A percentile compares a stretch with the other conserved stretches of the same genome.
phyloP scores from a whole-genome alignment of 2,797 vertebrate genomes.

The Pelochelys cantorii region DNA sequence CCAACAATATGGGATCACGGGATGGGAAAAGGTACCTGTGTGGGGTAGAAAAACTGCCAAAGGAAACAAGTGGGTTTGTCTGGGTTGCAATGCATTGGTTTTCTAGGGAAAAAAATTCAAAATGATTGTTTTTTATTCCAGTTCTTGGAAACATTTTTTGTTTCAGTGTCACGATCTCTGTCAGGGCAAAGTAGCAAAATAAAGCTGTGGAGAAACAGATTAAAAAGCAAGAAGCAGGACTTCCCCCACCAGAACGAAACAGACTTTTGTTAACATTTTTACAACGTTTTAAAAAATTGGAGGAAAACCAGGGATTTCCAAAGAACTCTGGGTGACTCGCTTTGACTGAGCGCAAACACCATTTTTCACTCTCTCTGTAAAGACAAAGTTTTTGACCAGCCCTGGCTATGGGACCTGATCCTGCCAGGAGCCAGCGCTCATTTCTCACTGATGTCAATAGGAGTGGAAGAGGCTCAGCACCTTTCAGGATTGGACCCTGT shows the following conservation, averaged over 20 bases:
- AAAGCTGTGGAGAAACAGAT: not conserved
- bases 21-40: not conserved
- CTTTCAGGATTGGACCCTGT: not conserved
- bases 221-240: not conserved
- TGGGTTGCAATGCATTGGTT: not conserved
- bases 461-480: not conserved
- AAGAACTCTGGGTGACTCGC: not conserved
- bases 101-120: not conserved
- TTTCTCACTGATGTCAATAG: not conserved
- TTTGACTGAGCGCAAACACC: not conserved
- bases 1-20: rapidly evolving
- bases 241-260: not conserved
- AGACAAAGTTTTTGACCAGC: not conserved
- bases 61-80: not conserved
- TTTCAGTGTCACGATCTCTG: not conserved
- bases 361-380: not conserved
- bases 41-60: not conserved
- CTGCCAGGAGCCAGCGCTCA: not conserved
- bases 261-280: not conserved
- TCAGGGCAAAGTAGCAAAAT: not conserved
- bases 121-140: not conserved
- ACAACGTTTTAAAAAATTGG: not conserved
- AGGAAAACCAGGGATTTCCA: not conserved
- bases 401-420: not conserved
- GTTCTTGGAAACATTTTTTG: not conserved